Evolutionary conservation across 2,888 invertebrate species (phyloP), one percentile per base, ranked within the genome.

Genomic region (Clivina fossor): DNA sequence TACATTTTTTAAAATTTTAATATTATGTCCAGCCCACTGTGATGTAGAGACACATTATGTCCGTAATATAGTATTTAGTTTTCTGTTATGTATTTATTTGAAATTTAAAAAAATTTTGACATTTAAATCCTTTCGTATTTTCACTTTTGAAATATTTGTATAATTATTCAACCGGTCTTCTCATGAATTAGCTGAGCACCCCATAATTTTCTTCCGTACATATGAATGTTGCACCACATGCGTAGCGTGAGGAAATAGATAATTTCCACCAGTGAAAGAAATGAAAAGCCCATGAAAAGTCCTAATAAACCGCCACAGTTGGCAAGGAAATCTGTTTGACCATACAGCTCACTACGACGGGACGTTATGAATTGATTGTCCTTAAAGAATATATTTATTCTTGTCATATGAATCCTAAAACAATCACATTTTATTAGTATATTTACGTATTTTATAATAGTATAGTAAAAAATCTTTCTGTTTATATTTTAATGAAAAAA

Each of bases 311-410:
- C 81, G 2, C 81, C 82, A 57, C 79, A 78, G 66, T 78, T 78
- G 58, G 80, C 78, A 2, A 81, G 66, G 65, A 82, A 80, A 64
- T 82, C 82, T 0, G 78, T 78, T 50, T 72, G 62, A 0, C 81
- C 81, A 59, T 78, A 81, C 41, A 81, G 64, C 64, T 81, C 81
- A 32, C 80, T 79, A 8, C 81, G 74, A 51, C 77, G 76, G 48
- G 79, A 79, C 0, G 80, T 76, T 24, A 79, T 73, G 61, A 78
- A 81, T 35, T 78, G 76, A 3, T 82, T 80, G 65, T 87, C 86
- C 69, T 85, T 86, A 73, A 86, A 87, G 73, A 84, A 86, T 41
- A 87, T 78, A 62, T 81, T 80, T 5, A 86, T 76, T 2, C 85
- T 78, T 0, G 86, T 77, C 71, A 80, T 76, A 62, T 77, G 73